Conservation (phyloP, 2,888 invertebrate species). For the Seira ritae region DNA sequence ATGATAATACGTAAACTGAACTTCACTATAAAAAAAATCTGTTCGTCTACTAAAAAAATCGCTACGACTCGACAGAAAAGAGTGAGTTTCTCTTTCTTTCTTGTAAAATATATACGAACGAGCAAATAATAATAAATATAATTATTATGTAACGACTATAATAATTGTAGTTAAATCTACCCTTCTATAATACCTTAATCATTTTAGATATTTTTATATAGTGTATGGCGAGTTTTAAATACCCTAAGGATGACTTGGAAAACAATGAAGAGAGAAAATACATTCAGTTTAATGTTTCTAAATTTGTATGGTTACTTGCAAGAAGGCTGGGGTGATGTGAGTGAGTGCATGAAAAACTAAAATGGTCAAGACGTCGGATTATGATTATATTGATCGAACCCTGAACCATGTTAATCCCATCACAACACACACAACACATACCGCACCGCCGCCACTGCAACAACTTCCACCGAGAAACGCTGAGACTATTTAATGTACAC, state of each 20-base stretch:
- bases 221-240: slow-evolving; percentile 40
- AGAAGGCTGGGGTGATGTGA: no score
- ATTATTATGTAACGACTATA: background rate
- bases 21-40: slow-evolving; percentile 19
- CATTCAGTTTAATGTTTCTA: slow-evolving; percentile 2
- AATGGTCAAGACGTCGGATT: no score
- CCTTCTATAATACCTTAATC: background rate
- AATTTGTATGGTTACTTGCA: background rate
- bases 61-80: slow-evolving; percentile 6
- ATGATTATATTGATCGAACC: no score
- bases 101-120: slow-evolving; percentile 25
- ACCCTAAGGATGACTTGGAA: slow-evolving; percentile 48
- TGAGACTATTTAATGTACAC: no score
- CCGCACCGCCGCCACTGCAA: no score
- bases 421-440: no score
- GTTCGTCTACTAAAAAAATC: no score
- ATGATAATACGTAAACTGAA: no score
- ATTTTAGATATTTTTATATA: slow-evolving; percentile 14
- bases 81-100: background rate
- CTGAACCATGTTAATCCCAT: no score
- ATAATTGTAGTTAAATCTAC: no score
- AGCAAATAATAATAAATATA: slow-evolving; percentile 41
- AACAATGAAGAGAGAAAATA: slow-evolving; percentile 38
- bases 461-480: no score
- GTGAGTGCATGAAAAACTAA: background rate